Base-by-base conservation (phyloP, 2,888 invertebrate species). In the Melitaea athalia region DNA sequence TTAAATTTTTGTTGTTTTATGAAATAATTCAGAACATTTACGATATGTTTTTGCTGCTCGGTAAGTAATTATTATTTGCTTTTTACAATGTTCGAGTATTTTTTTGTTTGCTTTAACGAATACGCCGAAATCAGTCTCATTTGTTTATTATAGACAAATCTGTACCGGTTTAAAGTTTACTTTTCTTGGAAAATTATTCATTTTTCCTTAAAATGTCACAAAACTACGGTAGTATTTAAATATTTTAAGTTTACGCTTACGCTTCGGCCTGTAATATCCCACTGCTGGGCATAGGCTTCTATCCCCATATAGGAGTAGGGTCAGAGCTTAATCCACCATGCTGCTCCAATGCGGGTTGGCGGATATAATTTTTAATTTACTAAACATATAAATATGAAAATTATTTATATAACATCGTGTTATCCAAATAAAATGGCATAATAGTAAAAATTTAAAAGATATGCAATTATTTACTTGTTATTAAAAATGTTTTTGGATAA, bases 41-140 rank as follows among this genome's bases (percentile, higher is more conserved):
- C 53, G 45, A 24, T 24, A 73, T 73, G 73, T 63, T 60, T 59
- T 59, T 67, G 59, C 50, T 62, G 11, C n/a, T 68, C 11, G 71
- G 73, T 73, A 53, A 73, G 73, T 71, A 47, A 31, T 24, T 52
- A 14, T 5, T 59, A 31, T 49, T 15, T 15, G 4, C 11, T 15
- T 50, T 15, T 50, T 50, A 50, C 7, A 15, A 15, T 61, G 6
- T 24, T 52, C 24, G 0, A 15, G 10, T n/a, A 12, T 24, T 14
- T 24, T n/a, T 31, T 14, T 12, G 2, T 24, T 24, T 5, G 11
- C 17, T 4, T 52, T 52, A 4, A 31, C 8, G 12, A 24, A 5
- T 12, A 52, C 12, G 24, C 4, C 11, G 5, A 24, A 12, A 17
- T 52, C 12, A 11, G 12, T 24, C 4, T 24, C 17, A 12, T 3